Evolutionary conservation across 1,140 invertebrate genomes (phyloP), one percentile per base, ranked within the genome.

Genomic region (Platyura marginata): DNA sequence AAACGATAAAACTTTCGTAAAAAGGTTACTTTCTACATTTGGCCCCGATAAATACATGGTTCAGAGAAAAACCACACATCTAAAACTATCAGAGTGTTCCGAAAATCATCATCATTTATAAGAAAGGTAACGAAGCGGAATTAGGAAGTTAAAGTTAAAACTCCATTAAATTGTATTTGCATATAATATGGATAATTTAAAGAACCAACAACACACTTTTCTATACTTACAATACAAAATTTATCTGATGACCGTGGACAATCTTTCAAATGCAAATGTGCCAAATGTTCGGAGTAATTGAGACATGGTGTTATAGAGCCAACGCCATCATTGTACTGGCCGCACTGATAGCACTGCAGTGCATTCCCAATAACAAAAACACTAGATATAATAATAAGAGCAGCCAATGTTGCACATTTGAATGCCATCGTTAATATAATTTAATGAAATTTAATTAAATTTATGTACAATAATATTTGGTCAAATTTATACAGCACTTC

Each of bases 221-320:
- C n/a, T n/a, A n/a, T n/a, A 74, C 75, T 77, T 61, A 82, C 79
- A 60, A 83, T 80, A 60, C 80, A 83, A 61, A 71, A 79, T 50
- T 68, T 67, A 39, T 74, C 64, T 41, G 68, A 66, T 37, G 62
- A 57, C 40, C 62, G 50, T 39, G 70, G 70, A 54, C 79, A 82
- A 37, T 79, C 72, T 47, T 71, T 74, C 36, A 81, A 62, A 49
- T 72, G 66, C 56, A 71, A 70, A 51, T 75, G 66, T 43, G 63
- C 64, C 32, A 56, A 52, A n/a, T 68, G 57, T 3, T 66, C 69
- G 46, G 75, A 80, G 49, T 75, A 72, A 59, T 82, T 82, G 50
- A 79, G 71, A 61, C 79, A 82, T 3, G 80, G 80, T 29, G 80
- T 84, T 44, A 84, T 82, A 41, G 78, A 81, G 32, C 80, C 80